Conservation (phyloP, 2,113 vertebrate genomes). For the Oreotragus oreotragus region DNA sequence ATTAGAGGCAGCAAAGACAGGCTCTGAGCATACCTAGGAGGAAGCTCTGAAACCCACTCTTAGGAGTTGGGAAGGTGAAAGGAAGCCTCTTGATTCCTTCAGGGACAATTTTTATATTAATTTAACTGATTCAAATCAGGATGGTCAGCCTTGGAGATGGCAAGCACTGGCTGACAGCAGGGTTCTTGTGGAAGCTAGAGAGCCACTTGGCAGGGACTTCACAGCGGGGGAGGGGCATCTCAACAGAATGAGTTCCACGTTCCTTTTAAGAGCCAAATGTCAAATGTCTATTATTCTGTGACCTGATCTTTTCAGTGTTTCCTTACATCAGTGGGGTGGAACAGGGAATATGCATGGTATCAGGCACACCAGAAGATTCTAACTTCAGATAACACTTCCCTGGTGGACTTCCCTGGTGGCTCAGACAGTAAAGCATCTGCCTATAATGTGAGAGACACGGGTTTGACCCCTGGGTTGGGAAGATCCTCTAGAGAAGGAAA, state of each 20-base stretch:
- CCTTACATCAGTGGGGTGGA: not conserved
- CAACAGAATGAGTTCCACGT: not conserved
- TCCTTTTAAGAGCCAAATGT: not conserved
- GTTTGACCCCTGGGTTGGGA: not conserved
- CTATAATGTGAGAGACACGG: fast-evolving
- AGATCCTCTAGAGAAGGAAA: not conserved
- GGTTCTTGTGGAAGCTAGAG: not conserved
- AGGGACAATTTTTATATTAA: not conserved
- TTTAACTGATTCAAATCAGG: not conserved
- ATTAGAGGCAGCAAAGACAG: not conserved
- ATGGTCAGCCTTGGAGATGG: not conserved
- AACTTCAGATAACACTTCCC: not conserved
- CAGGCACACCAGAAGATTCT: not conserved
- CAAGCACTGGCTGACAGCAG: no score
- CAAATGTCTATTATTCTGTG: not conserved
- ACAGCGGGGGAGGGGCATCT: not conserved
- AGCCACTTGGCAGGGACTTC: not conserved
- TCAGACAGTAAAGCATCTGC: not conserved
- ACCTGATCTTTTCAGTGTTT: not conserved
- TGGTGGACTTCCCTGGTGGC: not conserved
- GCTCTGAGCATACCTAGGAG: not conserved
- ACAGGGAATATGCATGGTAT: not conserved
- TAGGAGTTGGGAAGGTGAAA: not conserved
- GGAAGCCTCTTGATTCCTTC: not conserved
- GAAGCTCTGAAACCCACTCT: not conserved